These are phyloP conservation scores for Miichthys miiuy DNA, from an alignment of 2,797 vertebrate species.

Conservation along the genomic window DNA sequence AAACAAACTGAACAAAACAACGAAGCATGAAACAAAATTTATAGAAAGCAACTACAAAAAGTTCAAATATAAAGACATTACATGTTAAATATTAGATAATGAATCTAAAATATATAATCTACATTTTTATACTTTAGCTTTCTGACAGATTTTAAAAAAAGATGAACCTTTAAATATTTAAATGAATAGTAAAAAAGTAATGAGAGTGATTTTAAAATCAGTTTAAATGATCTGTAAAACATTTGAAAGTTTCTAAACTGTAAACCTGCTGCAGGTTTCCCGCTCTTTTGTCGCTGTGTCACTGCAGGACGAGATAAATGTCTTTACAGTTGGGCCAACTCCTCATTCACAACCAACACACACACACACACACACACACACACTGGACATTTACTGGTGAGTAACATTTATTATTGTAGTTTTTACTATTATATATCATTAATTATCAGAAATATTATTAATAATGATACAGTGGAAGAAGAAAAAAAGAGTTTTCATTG, in stretches of 20 bases:
- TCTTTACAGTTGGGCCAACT: constrained; percentile 67
- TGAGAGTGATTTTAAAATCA: not conserved
- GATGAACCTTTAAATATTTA: not conserved
- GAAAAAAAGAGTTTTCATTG: no score
- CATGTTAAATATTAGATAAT: not conserved
- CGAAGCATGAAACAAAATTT: not conserved
- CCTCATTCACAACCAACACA: constrained; percentile 38
- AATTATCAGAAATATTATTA: no score
- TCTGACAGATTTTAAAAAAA: not conserved
- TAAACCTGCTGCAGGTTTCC: constrained; percentile 10
- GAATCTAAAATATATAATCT: not conserved
- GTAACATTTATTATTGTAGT: constrained; percentile 12
- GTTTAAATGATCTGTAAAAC: not conserved
- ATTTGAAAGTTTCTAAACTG: not conserved
- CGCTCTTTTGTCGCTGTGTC: constrained; percentile 78
- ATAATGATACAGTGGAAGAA: no score
- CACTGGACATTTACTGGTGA: constrained; percentile 37
- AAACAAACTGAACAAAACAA: not conserved
- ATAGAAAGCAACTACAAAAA: not conserved
- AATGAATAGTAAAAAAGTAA: not conserved
- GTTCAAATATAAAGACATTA: not conserved
- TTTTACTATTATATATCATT: no score
- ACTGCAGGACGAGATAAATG: constrained; percentile 65
- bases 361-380: constrained; percentile 8
- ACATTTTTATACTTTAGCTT: no score